Conservation (phyloP, 2,797 vertebrate genomes). For the Anabacerthia variegaticeps region DNA sequence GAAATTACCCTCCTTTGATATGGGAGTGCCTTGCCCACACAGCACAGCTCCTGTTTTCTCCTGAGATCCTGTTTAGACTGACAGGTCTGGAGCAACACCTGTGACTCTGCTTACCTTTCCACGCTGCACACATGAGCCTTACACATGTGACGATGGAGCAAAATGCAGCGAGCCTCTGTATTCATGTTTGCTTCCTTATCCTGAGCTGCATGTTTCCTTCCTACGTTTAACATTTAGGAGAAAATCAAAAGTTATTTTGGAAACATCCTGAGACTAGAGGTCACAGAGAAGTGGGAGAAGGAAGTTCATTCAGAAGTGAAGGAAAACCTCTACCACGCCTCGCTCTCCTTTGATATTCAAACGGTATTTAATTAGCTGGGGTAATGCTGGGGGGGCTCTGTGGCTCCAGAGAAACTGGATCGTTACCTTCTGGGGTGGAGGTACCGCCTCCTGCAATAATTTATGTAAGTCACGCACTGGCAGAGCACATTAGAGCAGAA, state of each 20-base stretch:
- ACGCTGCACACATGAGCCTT: fast-evolving
- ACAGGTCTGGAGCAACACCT: neutral
- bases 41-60: neutral
- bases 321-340: slow-evolving; percentile 68
- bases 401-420: slow-evolving; percentile 24
- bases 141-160: fast-evolving
- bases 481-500: slow-evolving; percentile 52
- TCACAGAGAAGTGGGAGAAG: slow-evolving; percentile 74
- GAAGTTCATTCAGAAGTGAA: slow-evolving; percentile 56
- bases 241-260: slow-evolving; percentile 73
- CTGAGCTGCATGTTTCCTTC: slow-evolving; percentile 21
- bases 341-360: slow-evolving; percentile 80
- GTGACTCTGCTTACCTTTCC: neutral
- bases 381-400: neutral
- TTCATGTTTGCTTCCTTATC: neutral
- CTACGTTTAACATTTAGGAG: slow-evolving; percentile 67
- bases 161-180: fast-evolving
- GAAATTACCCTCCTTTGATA: neutral
- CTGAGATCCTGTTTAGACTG: neutral
- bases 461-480: slow-evolving; percentile 53
- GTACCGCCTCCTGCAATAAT: slow-evolving; percentile 31
- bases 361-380: slow-evolving; percentile 75
- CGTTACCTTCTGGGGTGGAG: slow-evolving; percentile 36
- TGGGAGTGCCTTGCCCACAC: neutral
- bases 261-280: slow-evolving; percentile 76